A percentile compares a stretch with the other conserved stretches of the same genome.
Evolutionary conservation across 2,113 vertebrate species (phyloP).

Genomic region (Chrysemys picta): DNA sequence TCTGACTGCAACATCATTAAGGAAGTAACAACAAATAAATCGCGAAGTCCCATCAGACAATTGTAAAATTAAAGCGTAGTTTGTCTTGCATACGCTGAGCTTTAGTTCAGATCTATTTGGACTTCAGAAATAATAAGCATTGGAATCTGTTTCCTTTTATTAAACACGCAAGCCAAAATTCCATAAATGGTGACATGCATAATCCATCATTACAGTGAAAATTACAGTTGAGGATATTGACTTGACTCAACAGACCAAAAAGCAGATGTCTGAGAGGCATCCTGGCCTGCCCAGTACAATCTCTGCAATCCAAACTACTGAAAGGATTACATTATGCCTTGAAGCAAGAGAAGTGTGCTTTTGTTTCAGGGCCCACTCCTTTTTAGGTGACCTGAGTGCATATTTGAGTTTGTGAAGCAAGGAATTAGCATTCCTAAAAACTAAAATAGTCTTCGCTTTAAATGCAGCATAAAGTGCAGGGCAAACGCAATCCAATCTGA

Average conservation of each 20-base stretch:
- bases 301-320: conserved; percentile 13
- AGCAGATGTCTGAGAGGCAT: conserved; percentile 65
- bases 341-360: background rate
- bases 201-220: conserved; percentile 73
- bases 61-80: conserved; percentile 77
- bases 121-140: conserved; percentile 65
- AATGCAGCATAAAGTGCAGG: rapidly evolving
- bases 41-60: conserved; percentile 77
- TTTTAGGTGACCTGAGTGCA: background rate
- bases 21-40: conserved; percentile 81
- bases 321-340: conserved; percentile 49
- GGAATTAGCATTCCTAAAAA: conserved; percentile 36
- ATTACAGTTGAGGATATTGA: conserved; percentile 66
- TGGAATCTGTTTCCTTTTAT: conserved; percentile 58
- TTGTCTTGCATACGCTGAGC: conserved; percentile 72
- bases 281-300: background rate
- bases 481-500: rapidly evolving
- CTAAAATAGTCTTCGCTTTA: background rate
- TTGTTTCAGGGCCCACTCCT: background rate
- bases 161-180: conserved; percentile 49
- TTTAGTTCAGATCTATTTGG: conserved; percentile 62
- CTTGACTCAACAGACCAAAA: conserved; percentile 50
- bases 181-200: conserved; percentile 34
- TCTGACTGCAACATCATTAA: conserved; percentile 86
- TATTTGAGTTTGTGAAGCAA: background rate